Conservation (phyloP, 2,797 vertebrate genomes). For the Xyrichtys novacula region DNA sequence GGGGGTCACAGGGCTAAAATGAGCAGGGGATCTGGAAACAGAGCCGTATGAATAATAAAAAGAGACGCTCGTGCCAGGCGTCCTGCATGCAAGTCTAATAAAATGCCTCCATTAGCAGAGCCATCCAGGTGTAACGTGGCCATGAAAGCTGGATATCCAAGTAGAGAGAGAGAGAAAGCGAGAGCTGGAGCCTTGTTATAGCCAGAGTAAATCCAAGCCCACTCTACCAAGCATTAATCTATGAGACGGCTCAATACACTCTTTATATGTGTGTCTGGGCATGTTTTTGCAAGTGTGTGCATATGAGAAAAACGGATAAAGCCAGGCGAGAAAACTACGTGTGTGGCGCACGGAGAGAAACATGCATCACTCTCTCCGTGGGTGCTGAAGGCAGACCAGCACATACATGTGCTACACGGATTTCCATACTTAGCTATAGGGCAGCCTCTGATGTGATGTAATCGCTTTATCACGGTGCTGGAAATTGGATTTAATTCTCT, state of each 20-base stretch:
- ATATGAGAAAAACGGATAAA: background rate
- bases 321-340: slow-evolving; percentile 33
- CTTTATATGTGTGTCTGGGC: slow-evolving; percentile 39
- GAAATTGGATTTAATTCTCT: slow-evolving; percentile 76
- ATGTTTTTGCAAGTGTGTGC: background rate
- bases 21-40: slow-evolving; percentile 59
- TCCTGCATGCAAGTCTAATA: slow-evolving; percentile 74
- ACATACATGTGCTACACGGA: slow-evolving; percentile 62
- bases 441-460: slow-evolving; percentile 73
- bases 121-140: slow-evolving; percentile 82
- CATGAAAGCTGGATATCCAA: slow-evolving; percentile 69
- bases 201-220: slow-evolving; percentile 68
- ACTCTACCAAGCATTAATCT: slow-evolving; percentile 72
- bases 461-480: slow-evolving; percentile 77
- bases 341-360: slow-evolving; percentile 47
- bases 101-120: slow-evolving; percentile 84
- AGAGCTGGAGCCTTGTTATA: slow-evolving; percentile 67
- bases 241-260: slow-evolving; percentile 76
- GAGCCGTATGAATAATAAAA: slow-evolving; percentile 76
- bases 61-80: slow-evolving; percentile 52
- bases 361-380: slow-evolving; percentile 37
- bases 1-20: slow-evolving; percentile 69
- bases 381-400: slow-evolving; percentile 43
- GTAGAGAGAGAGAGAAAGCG: slow-evolving; percentile 61
- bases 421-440: slow-evolving; percentile 67